Evolutionary conservation across 2,797 vertebrate genomes (phyloP), one percentile per base, ranked within the genome.

Genomic region (Myoxocephalus aenaeus): DNA sequence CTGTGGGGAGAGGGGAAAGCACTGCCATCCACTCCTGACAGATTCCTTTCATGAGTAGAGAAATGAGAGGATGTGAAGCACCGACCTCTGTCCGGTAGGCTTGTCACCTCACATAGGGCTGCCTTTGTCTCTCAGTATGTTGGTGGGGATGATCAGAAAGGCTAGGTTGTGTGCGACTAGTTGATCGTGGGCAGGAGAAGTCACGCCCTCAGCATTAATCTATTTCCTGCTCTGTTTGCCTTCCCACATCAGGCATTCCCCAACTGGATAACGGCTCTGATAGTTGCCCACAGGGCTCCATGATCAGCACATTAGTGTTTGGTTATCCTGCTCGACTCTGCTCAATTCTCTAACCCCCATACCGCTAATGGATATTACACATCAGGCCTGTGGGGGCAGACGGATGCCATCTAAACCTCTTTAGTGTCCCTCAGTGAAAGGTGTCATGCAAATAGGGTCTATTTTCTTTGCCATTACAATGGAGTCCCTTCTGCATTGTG

Each of bases 391-490:
- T 73, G 73, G 88, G 81, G 77, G 81, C 77, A 58, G 67, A 87
- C 76, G 66, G 79, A 80, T 70, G 76, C 83, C 82, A 85, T 91
- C 82, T 77, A 84, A 91, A 89, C 84, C 85, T 88, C 85, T 88
- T 89, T 83, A 87, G 78, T 84, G 86, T 81, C 70, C 87, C 83
- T 85, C 81, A 83, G 84, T 87, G 85, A 86, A 90, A 91, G 86
- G 88, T 91, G 87, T 87, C 90, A 92, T 89, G 91, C 89, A 92
- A 90, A 93, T 94, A 72, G 70, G 80, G 84, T 83, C 89, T 73
- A 83, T 92, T 92, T 91, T 92, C 70, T 80, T 79, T 74, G 71
- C 72, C 87, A 86, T 91, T 86, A 86, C 77, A 65, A 56, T 80
- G 9, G 18, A 77, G 82, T 66, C 72, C 58, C 82, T 81, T 71